Base-by-base conservation (phyloP, 2,797 vertebrate genomes). In the Sebastes cheni region DNA sequence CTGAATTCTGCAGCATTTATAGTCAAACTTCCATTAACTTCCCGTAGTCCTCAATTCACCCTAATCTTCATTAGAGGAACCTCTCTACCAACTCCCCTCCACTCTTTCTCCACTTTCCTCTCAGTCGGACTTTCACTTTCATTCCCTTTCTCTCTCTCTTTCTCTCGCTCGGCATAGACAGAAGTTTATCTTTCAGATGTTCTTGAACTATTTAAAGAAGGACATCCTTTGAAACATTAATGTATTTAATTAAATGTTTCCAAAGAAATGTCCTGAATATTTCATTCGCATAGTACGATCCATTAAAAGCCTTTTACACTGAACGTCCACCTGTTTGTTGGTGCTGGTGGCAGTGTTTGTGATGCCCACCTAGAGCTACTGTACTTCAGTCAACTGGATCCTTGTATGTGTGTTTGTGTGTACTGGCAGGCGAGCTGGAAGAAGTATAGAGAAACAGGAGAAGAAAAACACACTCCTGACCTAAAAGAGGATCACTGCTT, bases 171-270 rank as follows among this genome's bases (percentile, higher is more conserved):
- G 14, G 25, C 67, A 80, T 23, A 75, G 76, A 80, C 72, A 84
- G 64, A 89, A 72, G 79, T 88, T 86, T 87, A 88, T 88, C 84
- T 90, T 88, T 91, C 52, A 91, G 75, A 88, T 82, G 73, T 81
- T 89, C 74, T 80, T 86, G 76, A 79, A 90, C 87, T 90, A 89
- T 91, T 90, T 85, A 80, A 88, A 86, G 77, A 71, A 72, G 71
- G 59, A 77, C 67, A 54, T 62, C 67, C 70, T 90, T 86, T 92
- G 61, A 92, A 94, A 92, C 82, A 91, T 90, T 91, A 77, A 94
- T 84, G 50, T n/a, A 75, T 82, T 88, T 90, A 88, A 93, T 93
- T 86, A 93, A 93, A 92, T 81, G 81, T 88, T 89, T 85, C 80
- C 55, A 30, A 61, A 88, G 73, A 91, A 91, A 86, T 81, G 77